Evolutionary conservation across 2,113 vertebrate genomes (phyloP).

Genomic region (Solea solea): DNA sequence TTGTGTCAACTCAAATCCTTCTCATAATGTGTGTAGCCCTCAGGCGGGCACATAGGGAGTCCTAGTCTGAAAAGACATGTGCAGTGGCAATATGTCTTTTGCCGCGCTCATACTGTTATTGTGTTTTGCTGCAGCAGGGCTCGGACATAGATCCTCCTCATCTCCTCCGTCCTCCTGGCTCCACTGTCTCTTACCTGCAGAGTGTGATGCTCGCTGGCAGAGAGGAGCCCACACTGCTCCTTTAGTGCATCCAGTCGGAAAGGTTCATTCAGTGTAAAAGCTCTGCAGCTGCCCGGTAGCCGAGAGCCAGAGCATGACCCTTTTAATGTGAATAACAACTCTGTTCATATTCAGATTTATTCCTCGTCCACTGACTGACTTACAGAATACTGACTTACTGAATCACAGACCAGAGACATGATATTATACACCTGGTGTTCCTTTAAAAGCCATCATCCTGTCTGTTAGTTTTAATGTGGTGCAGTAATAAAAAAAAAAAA

Average conservation of each 20-base stretch:
- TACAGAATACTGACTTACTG: constrained; percentile 1
- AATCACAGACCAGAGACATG: not conserved
- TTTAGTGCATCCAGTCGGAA: constrained; percentile 58
- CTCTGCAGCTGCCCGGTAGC: constrained; percentile 29
- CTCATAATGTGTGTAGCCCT: constrained; percentile 74
- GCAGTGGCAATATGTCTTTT: constrained; percentile 57
- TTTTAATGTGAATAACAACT: constrained; percentile 46
- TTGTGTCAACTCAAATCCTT: constrained; percentile 76
- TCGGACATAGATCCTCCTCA: constrained; percentile 46
- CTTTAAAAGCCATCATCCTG: not conserved
- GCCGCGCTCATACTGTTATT: constrained; percentile 38
- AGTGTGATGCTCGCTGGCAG: constrained; percentile 42
- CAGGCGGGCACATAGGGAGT: constrained; percentile 61
- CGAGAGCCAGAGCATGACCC: constrained; percentile 14
- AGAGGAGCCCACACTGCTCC: constrained; percentile 33
- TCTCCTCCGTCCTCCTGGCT: constrained; percentile 39
- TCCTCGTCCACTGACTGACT: constrained; percentile 8
- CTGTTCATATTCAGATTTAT: constrained; percentile 19
- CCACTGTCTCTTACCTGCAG: constrained; percentile 48
- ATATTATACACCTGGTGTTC: not conserved
- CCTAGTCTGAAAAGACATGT: constrained; percentile 19
- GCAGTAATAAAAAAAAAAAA: not conserved
- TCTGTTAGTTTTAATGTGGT: not conserved
- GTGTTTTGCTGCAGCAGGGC: constrained; percentile 61
- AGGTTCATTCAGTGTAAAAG: constrained; percentile 27